Conservation (phyloP, 2,888 invertebrate genomes). For the Eupelmus urozonus region DNA sequence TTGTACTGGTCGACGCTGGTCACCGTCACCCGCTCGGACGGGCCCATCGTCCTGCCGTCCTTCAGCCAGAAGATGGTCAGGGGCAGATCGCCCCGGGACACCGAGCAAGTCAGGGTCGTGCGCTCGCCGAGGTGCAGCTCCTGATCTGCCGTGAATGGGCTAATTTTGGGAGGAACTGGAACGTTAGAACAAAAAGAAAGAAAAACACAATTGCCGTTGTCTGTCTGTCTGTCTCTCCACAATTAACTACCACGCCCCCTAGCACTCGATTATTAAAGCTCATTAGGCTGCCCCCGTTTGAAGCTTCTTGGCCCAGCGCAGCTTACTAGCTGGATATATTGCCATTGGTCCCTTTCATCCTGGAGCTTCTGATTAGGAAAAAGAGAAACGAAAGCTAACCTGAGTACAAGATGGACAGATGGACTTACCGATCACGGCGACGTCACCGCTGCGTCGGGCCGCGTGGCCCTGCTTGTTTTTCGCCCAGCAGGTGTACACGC, state of each 20-base stretch:
- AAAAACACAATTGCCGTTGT: constrained; percentile 13
- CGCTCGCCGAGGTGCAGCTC: constrained; percentile 86
- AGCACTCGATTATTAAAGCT: too few relatives aligned
- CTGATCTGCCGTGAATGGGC: constrained; percentile 84
- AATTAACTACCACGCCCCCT: too few relatives aligned
- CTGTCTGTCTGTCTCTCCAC: not conserved
- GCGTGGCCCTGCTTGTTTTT: constrained; percentile 88
- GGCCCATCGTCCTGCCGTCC: constrained; percentile 83
- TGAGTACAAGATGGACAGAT: not conserved
- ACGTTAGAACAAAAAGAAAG: constrained; percentile 66
- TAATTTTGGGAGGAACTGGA: constrained; percentile 88
- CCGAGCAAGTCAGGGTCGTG: constrained; percentile 86
- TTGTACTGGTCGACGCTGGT: constrained; percentile 88
- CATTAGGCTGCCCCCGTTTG: not conserved
- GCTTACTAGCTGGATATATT: not conserved
- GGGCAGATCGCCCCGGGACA: constrained; percentile 87
- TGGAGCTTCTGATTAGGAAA: constrained; percentile 6
- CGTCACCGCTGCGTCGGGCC: constrained; percentile 85
- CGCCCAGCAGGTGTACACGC: constrained; percentile 89
- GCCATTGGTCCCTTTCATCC: too few relatives aligned
- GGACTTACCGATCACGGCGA: constrained; percentile 86
- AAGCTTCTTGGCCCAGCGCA: not conserved
- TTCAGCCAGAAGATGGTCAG: constrained; percentile 88
- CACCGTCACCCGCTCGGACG: constrained; percentile 82
- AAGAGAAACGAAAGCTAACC: not conserved